Base-by-base conservation (phyloP, 2,888 invertebrate species). In the Epinotia nisella region DNA sequence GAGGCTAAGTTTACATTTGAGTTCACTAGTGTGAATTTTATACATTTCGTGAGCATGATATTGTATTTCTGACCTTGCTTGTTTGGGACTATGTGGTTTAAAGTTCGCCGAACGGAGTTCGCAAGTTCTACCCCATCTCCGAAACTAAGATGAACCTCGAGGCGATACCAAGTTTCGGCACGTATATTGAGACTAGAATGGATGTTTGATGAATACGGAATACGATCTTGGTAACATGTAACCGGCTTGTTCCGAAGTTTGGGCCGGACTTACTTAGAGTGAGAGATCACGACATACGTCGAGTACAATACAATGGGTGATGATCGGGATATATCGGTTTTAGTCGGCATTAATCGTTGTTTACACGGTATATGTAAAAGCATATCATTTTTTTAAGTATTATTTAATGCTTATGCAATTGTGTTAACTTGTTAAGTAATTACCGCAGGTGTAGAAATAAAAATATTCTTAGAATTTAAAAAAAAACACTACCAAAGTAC, bases 171-270 rank as follows among this genome's bases (percentile, higher is more conserved):
- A 90, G 87, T 90, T 90, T 83, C 82, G 70, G 83, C 84, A 85
- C 87, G 86, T 88, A 88, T 88, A 89, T 89, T 86, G 87, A 83
- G 86, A 87, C 85, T 80, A 83, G 87, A 87, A 87, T 88, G 84
- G 87, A 82, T 89, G 88, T 90, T 90, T 90, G 90, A 89, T 89
- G 88, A 89, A 89, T 87, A 87, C 85, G 84, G 86, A 86, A 86
- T 87, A 83, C 81, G 86, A 85, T 85, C 82, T 81, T 77, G 75
- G 80, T 79, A 79, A 80, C 80, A 79, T 81, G 80, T 80, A 74
- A 71, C 68, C 73, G 58, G 59, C 64, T 69, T 73, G 69, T 73
- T 64, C 35, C 24, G 53, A 69, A 73, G 68, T 73, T 68, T 41
- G 58, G 3, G 29, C 41, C 19, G 73, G 69, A 73, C 64, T 64